phyloP scores from a whole-genome alignment of 2,797 vertebrate species.

The Pseudomugil tenellus region DNA sequence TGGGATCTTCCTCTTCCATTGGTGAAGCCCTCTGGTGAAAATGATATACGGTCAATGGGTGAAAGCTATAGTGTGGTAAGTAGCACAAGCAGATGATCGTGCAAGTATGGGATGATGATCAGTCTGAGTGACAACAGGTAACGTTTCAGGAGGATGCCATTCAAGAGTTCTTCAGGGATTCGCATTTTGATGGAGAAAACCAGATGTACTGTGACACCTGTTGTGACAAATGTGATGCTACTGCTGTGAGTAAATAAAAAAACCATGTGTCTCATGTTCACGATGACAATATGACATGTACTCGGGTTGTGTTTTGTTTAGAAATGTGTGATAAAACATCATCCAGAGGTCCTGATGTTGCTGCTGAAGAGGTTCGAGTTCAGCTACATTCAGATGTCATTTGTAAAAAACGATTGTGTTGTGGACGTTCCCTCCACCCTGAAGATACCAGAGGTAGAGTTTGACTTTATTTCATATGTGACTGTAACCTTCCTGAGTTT shows the following conservation, averaged over 20 bases:
- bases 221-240: rapidly evolving
- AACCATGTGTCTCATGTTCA: not conserved
- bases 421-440: conserved; percentile 60
- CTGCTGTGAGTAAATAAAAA: not conserved
- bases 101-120: rapidly evolving
- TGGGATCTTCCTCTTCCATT: conserved; percentile 69
- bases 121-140: not conserved
- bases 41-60: no score
- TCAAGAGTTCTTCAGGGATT: not conserved
- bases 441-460: conserved; percentile 41
- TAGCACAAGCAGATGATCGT: rapidly evolving
- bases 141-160: conserved; percentile 2
- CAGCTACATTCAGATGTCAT: conserved; percentile 51
- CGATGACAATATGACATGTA: not conserved
- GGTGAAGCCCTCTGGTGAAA: not conserved
- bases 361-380: conserved; percentile 73
- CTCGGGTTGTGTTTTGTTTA: conserved; percentile 13
- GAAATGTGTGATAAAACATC: conserved; percentile 47
- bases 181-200: not conserved
- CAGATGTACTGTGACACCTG: not conserved
- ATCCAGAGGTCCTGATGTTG: conserved; percentile 59
- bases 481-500: not conserved
- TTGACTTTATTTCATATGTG: not conserved
- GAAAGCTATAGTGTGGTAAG: conserved; percentile 64
- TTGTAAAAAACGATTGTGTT: conserved; percentile 60